Percentiles rank a stretch among this genome's conserved stretches.
Evolutionary conservation across 2,888 invertebrate species (phyloP).

Genomic region (Noctua fimbriata): DNA sequence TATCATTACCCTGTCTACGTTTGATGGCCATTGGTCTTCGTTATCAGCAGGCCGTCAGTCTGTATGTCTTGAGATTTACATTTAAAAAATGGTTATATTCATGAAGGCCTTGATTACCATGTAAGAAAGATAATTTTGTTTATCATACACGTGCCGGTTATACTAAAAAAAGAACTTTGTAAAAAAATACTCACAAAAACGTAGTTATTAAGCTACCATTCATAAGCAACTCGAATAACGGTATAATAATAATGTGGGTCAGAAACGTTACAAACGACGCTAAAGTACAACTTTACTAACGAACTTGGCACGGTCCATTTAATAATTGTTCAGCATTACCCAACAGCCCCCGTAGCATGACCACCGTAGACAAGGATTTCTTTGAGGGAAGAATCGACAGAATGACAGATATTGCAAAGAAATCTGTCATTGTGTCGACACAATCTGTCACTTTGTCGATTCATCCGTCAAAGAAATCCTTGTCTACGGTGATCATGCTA

Average conservation of each 20-base stretch:
- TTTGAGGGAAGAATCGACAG: too few relatives aligned
- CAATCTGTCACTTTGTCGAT: too few relatives aligned
- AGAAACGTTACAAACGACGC: background rate
- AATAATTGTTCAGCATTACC: constrained; percentile 11
- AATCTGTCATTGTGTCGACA: too few relatives aligned
- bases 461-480: too few relatives aligned
- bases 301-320: constrained; percentile 13
- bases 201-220: background rate
- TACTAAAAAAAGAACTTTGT: background rate
- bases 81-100: background rate
- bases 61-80: background rate
- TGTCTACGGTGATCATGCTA: too few relatives aligned
- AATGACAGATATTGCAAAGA: too few relatives aligned
- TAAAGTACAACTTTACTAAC: background rate
- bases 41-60: constrained; percentile 13
- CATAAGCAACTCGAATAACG: background rate
- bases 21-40: constrained; percentile 12
- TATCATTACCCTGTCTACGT: constrained; percentile 5
- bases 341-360: too few relatives aligned
- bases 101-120: background rate
- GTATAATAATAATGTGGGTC: background rate
- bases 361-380: too few relatives aligned
- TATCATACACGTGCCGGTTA: background rate
- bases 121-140: background rate
- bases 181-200: background rate